A percentile compares a stretch with the other conserved stretches of the same genome.
These are phyloP conservation scores for Luperina testacea DNA, from an alignment of 2,888 invertebrate species.

Conservation along the genomic window DNA sequence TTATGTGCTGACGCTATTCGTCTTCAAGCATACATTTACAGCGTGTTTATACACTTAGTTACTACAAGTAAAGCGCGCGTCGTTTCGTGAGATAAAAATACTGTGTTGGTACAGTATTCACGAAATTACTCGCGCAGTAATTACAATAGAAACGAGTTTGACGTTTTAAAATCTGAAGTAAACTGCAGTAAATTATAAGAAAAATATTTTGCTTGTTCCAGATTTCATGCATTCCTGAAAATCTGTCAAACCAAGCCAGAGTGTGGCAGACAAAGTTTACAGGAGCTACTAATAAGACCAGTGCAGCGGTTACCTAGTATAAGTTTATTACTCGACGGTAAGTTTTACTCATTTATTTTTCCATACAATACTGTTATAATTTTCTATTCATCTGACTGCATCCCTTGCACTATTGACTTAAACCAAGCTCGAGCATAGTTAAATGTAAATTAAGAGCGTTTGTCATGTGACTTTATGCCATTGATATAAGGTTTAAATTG, in stretches of 20 bases:
- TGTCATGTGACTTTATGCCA: neutral
- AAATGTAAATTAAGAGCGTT: neutral
- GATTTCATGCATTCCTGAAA: slow-evolving; percentile 99
- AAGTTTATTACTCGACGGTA: slow-evolving; percentile 97
- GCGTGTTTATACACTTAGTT: too few species aligned
- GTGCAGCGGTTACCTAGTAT: slow-evolving; percentile 99
- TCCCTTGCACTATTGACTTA: neutral
- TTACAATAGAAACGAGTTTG: neutral
- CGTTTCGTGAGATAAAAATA: too few species aligned
- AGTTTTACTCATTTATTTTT: slow-evolving; percentile 69
- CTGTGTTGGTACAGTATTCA: too few species aligned
- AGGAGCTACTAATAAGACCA: slow-evolving; percentile 98
- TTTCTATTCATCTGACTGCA: neutral
- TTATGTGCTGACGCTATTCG: too few species aligned
- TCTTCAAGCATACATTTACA: too few species aligned
- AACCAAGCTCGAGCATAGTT: neutral
- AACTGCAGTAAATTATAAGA: neutral
- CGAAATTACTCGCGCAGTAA: too few species aligned
- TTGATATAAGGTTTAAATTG: neutral
- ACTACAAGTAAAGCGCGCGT: too few species aligned
- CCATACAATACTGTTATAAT: neutral
- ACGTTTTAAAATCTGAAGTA: neutral
- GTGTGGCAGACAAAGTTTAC: slow-evolving; percentile 98
- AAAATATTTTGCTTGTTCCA: slow-evolving; percentile 69
- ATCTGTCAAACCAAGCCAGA: slow-evolving; percentile 98